Base-by-base conservation (phyloP, 2,113 vertebrate genomes). In the Periophthalmus modestus region DNA sequence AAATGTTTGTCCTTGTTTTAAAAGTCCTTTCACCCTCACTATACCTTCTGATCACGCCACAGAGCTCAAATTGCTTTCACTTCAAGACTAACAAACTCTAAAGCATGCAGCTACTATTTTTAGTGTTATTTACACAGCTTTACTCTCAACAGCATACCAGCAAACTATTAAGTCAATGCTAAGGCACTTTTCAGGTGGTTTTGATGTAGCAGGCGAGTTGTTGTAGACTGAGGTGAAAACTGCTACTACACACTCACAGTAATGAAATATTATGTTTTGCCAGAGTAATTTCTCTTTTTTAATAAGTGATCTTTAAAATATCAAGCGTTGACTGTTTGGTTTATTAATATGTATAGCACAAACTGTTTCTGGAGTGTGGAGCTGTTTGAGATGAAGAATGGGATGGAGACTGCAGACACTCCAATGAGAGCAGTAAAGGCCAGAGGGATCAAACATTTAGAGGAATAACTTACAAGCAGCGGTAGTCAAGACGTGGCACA, bases 391-490 rank as follows among this genome's bases (percentile, higher is more conserved):
- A 68, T 47, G 34, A 75, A 33, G 72, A 47, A 67, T 15, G 23
- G 77, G 69, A 28, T 1, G 10, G 57, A 69, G 79, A 58, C 50
- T 84, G 71, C 39, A 73, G 69, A 63, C 62, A 84, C 52, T 75
- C 69, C 71, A 68, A 55, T 66, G 73, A 82, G 69, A 74, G 77
- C 73, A 76, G 58, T 39, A 87, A 88, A 89, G 87, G 84, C 79
- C 81, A 83, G 74, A 87, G 66, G 3, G 28, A 28, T 28, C 28
- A 28, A 28, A 28, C 28, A 28, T 28, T 28, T 28, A 28, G 28
- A 28, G 28, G 2, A 28, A 28, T 28, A 28, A 28, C 28, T 28
- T 3, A 28, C 28, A 28, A 28, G 28, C 28, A 28, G 28, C 28
- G 3, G 28, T 28, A 28, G 28, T 28, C 28, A 28, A 28, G 28